Percentiles rank a stretch among this genome's conserved stretches.
phyloP scores from a whole-genome alignment of 2,888 invertebrate species.

The Glaucopsyche alexis region DNA sequence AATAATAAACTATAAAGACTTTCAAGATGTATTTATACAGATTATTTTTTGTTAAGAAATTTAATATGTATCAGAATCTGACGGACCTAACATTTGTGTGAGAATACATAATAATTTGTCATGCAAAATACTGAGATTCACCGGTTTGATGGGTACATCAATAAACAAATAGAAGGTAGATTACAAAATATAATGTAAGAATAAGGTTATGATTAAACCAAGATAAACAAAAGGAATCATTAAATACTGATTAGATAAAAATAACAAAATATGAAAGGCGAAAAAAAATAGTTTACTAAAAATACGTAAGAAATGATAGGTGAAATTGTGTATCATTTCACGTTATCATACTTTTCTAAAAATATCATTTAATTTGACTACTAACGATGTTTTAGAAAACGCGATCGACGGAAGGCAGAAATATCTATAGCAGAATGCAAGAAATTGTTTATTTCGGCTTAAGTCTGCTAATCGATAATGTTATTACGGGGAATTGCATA shows the following conservation, averaged over 20 bases:
- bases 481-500: slow-evolving; percentile 1
- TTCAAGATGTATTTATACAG: background rate
- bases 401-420: background rate
- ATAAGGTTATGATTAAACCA: slow-evolving; percentile 9
- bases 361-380: slow-evolving; percentile 13
- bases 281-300: background rate
- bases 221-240: slow-evolving; percentile 2
- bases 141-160: background rate
- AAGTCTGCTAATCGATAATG: background rate
- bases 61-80: background rate
- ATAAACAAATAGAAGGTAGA: slow-evolving; percentile 7
- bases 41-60: slow-evolving; percentile 10
- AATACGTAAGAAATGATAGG: background rate
- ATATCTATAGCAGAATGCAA: slow-evolving; percentile 7
- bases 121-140: background rate
- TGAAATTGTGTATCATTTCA: background rate
- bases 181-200: background rate
- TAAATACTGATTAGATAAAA: background rate
- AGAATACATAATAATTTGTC: background rate
- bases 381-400: background rate
- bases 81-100: background rate
- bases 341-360: slow-evolving; percentile 12
- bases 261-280: background rate
- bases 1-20: background rate
- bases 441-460: slow-evolving; percentile 19